These are phyloP conservation scores for Drosophila pseudotakahashii DNA, from an alignment of 2,888 invertebrate species.

Conservation along the genomic window DNA sequence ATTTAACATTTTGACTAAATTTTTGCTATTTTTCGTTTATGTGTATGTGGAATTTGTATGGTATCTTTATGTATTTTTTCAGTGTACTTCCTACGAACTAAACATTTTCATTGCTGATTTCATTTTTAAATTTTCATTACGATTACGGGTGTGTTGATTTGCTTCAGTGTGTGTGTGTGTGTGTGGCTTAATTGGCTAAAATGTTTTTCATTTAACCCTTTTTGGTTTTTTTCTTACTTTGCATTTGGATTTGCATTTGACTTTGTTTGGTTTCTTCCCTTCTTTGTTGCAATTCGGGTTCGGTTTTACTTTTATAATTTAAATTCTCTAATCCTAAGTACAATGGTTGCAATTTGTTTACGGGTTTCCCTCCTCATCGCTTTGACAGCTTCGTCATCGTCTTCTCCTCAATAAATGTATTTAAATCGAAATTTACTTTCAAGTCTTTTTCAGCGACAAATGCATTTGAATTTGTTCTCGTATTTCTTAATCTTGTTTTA, in stretches of 20 bases:
- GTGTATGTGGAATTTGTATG: conserved; percentile 49
- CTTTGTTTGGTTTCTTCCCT: conserved; percentile 15
- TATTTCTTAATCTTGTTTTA: conserved; percentile 55
- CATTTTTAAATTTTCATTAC: conserved; percentile 50
- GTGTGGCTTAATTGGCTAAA: conserved; percentile 67
- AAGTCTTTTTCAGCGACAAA: conserved; percentile 80
- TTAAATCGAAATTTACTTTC: conserved; percentile 77
- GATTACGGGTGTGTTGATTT: conserved; percentile 56
- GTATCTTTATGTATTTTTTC: conserved; percentile 55
- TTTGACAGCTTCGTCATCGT: conserved; percentile 26
- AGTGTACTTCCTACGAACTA: conserved; percentile 74
- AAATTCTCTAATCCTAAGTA: conserved; percentile 78
- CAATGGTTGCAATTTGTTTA: conserved; percentile 58
- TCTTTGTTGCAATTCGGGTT: conserved; percentile 38
- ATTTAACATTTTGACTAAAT: conserved; percentile 73
- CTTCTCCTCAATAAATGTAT: conserved; percentile 65
- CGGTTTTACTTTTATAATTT: conserved; percentile 50
- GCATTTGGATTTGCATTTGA: conserved; percentile 56
- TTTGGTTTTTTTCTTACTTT: conserved; percentile 48
- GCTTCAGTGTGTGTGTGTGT: conserved; percentile 31
- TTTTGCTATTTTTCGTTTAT: conserved; percentile 61
- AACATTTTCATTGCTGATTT: conserved; percentile 67
- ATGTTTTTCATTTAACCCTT: conserved; percentile 42
- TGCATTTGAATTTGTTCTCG: conserved; percentile 80
- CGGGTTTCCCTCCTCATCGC: conserved; percentile 26